Conservation (phyloP, 2,888 invertebrate genomes). For the Acanthopleura granulata region DNA sequence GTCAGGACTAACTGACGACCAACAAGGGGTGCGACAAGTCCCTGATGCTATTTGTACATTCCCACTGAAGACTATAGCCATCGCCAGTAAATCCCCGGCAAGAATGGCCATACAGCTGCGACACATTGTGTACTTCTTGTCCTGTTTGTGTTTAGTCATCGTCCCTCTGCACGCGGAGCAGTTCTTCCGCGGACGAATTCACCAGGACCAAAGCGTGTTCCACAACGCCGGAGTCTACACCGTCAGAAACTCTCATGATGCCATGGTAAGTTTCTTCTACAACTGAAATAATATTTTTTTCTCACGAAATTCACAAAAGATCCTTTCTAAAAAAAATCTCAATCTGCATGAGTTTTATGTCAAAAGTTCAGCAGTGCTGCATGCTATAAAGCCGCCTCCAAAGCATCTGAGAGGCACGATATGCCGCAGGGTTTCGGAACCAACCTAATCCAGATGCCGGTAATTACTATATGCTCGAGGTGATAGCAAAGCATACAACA, state of each 20-base stretch:
- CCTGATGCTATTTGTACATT: constrained; percentile 13
- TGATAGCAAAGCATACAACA: too few relatives aligned
- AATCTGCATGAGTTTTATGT: too few relatives aligned
- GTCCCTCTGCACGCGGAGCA: neutral
- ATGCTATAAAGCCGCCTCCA: too few relatives aligned
- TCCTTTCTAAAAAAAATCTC: too few relatives aligned
- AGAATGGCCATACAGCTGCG: neutral
- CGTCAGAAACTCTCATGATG: constrained; percentile 9
- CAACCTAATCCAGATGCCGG: too few relatives aligned
- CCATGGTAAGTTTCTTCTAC: constrained; percentile 1
- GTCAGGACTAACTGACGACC: neutral
- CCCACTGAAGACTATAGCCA: neutral
- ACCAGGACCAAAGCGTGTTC: constrained; percentile 11
- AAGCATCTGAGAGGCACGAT: too few relatives aligned
- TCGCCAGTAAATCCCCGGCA: neutral
- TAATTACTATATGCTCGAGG: too few relatives aligned
- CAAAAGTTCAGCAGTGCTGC: too few relatives aligned
- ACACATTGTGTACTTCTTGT: neutral
- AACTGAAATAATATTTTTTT: too few relatives aligned
- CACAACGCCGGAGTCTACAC: constrained; percentile 5
- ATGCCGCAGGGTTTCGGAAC: too few relatives aligned
- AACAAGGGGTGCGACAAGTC: neutral
- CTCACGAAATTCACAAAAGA: too few relatives aligned
- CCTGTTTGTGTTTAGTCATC: neutral
- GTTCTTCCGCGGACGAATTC: constrained; percentile 11